Base-by-base conservation (phyloP, 2,888 invertebrate genomes). In the Venusia cambrica region DNA sequence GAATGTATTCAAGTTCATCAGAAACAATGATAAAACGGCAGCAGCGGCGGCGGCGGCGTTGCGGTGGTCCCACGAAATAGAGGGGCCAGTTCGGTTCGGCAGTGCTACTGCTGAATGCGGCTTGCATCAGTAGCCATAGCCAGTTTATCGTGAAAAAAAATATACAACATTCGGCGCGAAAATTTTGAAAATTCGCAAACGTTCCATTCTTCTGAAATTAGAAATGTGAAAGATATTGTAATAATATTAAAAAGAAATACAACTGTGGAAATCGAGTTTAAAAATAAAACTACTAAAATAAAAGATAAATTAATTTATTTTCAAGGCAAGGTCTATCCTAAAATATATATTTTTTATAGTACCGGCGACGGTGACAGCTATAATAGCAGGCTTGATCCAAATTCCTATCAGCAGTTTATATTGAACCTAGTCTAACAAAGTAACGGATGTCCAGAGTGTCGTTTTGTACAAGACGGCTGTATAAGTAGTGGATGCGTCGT, bases 381-480 rank as follows among this genome's bases (percentile, higher is more conserved):
- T n/a, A n/a, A n/a, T n/a, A n/a, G n/a, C n/a, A n/a, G n/a, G n/a
- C n/a, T n/a, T n/a, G n/a, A n/a, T n/a, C n/a, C n/a, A n/a, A n/a
- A n/a, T n/a, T n/a, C n/a, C n/a, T n/a, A n/a, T n/a, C n/a, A n/a
- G n/a, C n/a, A n/a, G n/a, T n/a, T n/a, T n/a, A n/a, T n/a, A n/a
- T 28, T 22, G 22, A 15, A 35, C 41, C 40, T 41, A 38, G 48
- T 36, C 26, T 33, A 48, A 38, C 31, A 13, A 16, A 19, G 14
- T 38, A 32, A 31, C 14, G 45, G 49, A 38, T 45, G 28, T 41
- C 29, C 14, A 30, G 26, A 38, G 58, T 61, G 60, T 68, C 60
- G 57, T 62, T 69, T 68, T 61, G 66, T 72, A 62, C 65, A 67
- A 64, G 62, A 64, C 71, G 71, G 61, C 67, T 66, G 62, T 77